Evolutionary conservation across 2,888 invertebrate species (phyloP).

Genomic region (Apamea crenata): DNA sequence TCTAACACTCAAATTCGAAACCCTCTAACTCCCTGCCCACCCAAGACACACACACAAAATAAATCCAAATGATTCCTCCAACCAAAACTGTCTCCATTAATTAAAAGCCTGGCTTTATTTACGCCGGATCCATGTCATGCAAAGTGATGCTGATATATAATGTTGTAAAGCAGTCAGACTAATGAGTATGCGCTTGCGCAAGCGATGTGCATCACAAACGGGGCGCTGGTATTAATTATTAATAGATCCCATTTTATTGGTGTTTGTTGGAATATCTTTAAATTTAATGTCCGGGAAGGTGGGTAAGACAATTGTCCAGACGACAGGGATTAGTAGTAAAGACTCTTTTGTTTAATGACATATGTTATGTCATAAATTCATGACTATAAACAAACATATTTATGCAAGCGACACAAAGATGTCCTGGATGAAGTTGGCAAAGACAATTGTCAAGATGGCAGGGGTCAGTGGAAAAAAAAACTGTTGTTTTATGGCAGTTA

Average conservation of each 20-base stretch:
- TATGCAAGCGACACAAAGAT: not conserved
- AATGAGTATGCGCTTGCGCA: constrained; percentile 77
- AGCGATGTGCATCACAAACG: constrained; percentile 62
- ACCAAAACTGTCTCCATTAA: constrained; percentile 57
- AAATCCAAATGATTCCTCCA: constrained; percentile 31
- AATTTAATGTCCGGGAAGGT: constrained; percentile 45
- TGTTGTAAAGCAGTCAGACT: constrained; percentile 83
- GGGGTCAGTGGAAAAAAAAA: not conserved
- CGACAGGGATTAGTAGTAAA: not conserved
- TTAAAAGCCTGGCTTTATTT: constrained; percentile 60
- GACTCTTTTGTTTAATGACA: not conserved
- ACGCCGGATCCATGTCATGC: constrained; percentile 71
- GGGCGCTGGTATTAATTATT: constrained; percentile 66
- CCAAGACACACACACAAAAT: constrained; percentile 27
- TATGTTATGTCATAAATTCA: not conserved
- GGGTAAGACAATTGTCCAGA: constrained; percentile 4
- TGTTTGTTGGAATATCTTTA: constrained; percentile 49
- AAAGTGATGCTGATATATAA: constrained; percentile 76
- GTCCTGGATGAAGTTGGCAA: not conserved
- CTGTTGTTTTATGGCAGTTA: not conserved
- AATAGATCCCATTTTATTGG: constrained; percentile 59
- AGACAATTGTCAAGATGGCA: not conserved
- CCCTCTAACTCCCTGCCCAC: constrained; percentile 17
- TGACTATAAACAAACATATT: not conserved
- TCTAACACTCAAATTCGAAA: constrained; percentile 5